A percentile compares a stretch with the other conserved stretches of the same genome.
Evolutionary conservation across 2,113 vertebrate genomes (phyloP).

Genomic region (Heteronetta atricapilla): DNA sequence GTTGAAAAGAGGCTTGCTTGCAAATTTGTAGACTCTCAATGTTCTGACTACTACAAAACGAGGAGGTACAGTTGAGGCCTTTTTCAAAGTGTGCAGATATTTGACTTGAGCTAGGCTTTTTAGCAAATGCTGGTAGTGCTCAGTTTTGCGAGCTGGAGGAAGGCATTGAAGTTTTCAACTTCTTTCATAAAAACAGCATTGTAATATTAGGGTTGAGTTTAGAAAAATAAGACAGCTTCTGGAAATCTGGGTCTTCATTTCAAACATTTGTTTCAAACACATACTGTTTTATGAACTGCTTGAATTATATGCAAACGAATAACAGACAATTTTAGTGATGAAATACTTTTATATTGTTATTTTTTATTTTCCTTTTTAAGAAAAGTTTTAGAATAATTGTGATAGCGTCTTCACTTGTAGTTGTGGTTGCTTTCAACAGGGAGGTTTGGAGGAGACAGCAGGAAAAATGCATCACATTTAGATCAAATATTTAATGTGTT

Average conservation of each 20-base stretch:
- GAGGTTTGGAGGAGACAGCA: background rate
- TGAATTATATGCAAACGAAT: background rate
- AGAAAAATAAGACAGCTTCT: background rate
- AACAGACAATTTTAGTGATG: background rate
- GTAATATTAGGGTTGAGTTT: background rate
- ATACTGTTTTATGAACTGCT: background rate
- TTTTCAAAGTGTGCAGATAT: background rate
- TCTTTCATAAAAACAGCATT: background rate
- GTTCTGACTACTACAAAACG: background rate
- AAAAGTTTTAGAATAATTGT: background rate
- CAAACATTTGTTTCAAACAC: background rate
- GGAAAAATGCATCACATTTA: background rate
- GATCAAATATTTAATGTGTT: background rate
- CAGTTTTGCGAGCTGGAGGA: background rate
- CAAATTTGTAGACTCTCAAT: background rate
- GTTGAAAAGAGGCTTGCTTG: background rate
- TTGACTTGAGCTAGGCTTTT: background rate
- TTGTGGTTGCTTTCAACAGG: background rate
- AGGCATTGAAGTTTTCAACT: background rate
- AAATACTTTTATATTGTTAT: background rate
- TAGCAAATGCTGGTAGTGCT: background rate
- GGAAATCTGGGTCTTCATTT: background rate
- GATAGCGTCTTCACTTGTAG: background rate
- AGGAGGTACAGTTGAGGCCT: fast-evolving
- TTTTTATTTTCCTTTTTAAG: background rate